Evolutionary conservation across 1,140 invertebrate genomes (phyloP).

Genomic region (Gerris buenoi): DNA sequence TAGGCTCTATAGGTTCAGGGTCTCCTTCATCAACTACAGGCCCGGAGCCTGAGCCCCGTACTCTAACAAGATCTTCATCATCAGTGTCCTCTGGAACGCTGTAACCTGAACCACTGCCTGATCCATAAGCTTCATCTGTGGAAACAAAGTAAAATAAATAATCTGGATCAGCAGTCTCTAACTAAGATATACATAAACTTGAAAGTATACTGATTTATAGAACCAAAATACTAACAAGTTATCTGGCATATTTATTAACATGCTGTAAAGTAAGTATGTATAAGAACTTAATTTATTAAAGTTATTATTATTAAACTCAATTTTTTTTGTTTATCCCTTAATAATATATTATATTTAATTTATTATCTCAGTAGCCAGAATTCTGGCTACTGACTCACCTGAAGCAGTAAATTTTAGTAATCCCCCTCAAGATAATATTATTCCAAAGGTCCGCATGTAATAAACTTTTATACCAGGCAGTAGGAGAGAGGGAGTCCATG

Average conservation of each 20-base stretch:
- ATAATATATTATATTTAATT: too few relatives aligned
- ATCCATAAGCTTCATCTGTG: constrained; percentile 39
- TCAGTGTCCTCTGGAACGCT: constrained; percentile 18
- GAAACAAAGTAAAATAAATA: constrained; percentile 15
- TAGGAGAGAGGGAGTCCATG: too few relatives aligned
- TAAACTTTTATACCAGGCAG: too few relatives aligned
- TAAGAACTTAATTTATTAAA: background rate
- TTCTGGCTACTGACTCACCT: too few relatives aligned
- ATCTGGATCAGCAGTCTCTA: background rate
- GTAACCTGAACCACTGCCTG: constrained; percentile 42
- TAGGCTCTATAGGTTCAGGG: constrained; percentile 17
- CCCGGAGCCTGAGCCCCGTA: constrained; percentile 35
- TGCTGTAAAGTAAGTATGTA: background rate
- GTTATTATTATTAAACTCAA: constrained; percentile 5
- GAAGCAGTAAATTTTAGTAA: too few relatives aligned
- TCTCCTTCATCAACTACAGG: constrained; percentile 21
- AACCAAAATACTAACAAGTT: background rate
- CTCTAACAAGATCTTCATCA: constrained; percentile 31
- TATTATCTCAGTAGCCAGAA: too few relatives aligned
- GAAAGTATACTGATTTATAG: background rate
- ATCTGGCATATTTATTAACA: background rate
- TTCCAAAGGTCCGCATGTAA: too few relatives aligned
- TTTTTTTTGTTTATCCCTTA: too few relatives aligned
- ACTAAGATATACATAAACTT: background rate
- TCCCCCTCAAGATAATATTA: too few relatives aligned